Evolutionary conservation across 2,888 invertebrate genomes (phyloP), one percentile per base, ranked within the genome.

Genomic region (Dryobotodes eremita): DNA sequence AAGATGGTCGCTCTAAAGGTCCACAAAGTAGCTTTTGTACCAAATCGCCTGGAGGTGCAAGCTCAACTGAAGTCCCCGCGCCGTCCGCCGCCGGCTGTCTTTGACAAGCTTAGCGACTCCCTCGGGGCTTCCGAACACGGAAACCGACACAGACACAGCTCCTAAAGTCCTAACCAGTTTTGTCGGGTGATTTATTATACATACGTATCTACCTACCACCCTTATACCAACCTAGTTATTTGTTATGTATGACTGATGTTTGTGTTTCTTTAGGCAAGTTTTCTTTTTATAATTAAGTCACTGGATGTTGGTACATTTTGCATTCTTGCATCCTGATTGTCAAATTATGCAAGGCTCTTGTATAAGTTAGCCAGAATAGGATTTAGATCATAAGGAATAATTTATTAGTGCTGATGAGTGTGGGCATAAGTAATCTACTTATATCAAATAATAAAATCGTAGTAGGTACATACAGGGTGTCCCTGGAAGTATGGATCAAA

Each of bases 101-200:
- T 86, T 87, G 87, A 81, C 87, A 87, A 81, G 83, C 83, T 78
- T 85, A 79, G 71, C 59, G 65, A 78, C 36, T 62, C 80, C 80
- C 80, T 26, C 66, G 64, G 79, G 85, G 75, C 73, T 80, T 77
- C 71, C 48, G 20, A 78, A 85, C 66, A 78, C 53, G 62, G 87
- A 80, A 86, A 79, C 82, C 75, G 70, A 83, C 57, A 77, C 75
- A 53, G 70, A 83, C 57, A 77, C 75, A 53, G 48, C 77, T 74
- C 31, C 71, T 55, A 66, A 55, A 80, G 61, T 78, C 48, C 48
- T 71, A 76, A 75, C 81, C 77, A 76, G 76, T 80, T 86, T 80
- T 80, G 71, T 61, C 10, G 13, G 48, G 20, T 69, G 75, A 85
- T 80, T 83, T 79, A 75, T 77, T 65, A 70, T 66, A n/a, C 23